Conservation (phyloP, 2,888 invertebrate genomes). For the Macrophya alboannulata region DNA sequence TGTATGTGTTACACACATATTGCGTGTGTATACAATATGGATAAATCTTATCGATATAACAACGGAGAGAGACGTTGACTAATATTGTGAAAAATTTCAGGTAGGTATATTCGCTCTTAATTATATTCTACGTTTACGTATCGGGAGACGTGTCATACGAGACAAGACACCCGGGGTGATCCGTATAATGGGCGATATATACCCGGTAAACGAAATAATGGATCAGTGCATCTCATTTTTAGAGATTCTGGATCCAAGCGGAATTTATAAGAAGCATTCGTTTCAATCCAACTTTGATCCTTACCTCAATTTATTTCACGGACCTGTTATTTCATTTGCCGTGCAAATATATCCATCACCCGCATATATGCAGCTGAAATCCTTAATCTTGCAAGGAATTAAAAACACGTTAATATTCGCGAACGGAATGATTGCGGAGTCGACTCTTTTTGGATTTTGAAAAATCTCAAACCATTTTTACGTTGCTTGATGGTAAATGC, state of each 20-base stretch:
- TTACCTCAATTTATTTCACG: neutral
- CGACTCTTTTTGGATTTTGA: neutral
- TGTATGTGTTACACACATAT: neutral
- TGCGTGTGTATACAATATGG: neutral
- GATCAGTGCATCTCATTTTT: neutral
- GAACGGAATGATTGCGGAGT: neutral
- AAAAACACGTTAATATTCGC: neutral
- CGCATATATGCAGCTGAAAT: neutral
- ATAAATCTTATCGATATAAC: neutral
- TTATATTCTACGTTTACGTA: neutral
- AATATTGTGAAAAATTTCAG: slow-evolving; percentile 17
- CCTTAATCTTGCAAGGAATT: neutral
- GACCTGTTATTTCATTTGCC: neutral
- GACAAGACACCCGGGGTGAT: neutral
- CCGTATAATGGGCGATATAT: neutral
- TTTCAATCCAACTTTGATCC: neutral
- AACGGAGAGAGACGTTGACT: neutral
- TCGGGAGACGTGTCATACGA: neutral
- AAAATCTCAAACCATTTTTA: neutral
- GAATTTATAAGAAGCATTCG: neutral
- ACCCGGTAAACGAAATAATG: neutral
- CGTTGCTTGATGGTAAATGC: neutral
- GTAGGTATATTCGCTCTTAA: slow-evolving; percentile 32
- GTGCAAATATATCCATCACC: neutral
- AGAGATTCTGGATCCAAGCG: neutral